Base-by-base conservation (phyloP, 2,113 vertebrate genomes). In the Triplophysa rosa region DNA sequence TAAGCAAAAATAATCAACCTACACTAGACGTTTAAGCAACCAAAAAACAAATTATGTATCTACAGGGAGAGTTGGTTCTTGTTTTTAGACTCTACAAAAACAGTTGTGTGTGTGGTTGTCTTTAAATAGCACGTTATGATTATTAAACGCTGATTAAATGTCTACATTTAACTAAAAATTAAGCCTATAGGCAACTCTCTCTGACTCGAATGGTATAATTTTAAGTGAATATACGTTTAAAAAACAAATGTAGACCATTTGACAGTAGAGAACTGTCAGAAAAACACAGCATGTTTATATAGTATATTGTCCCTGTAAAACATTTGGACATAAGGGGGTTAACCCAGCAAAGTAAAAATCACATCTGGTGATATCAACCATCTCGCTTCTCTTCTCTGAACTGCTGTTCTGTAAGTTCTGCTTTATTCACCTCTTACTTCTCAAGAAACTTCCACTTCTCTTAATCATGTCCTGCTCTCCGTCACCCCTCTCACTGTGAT, bases 341-440 rank as follows among this genome's bases (percentile, higher is more conserved):
- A 69, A 54, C 24, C 9, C 23, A 24, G 14, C 16, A 3, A 16
- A 54, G 24, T 47, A 26, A 68, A 69, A 19, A 47, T 49, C 3
- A 68, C 16, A 40, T 45, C 56, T 63, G 58, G 49, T 40, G 8
- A 19, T 74, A 23, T 19, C 37, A 42, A 13, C 21, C 17, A 16
- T 21, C 16, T 49, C n/a, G 42, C 47, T 42, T 79, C 67, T 66
- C 21, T 16, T 72, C 49, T 58, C 40, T 82, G n/a, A 63, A 19
- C 61, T 16, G 45, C 70, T 76, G 66, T 74, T 62, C 77, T 68
- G 76, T 72, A 78, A 79, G 84, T 84, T 79, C 49, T 47, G 10
- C 26, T n/a, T 78, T 45, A 24, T 37, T 13, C 19, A 6, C 21
- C 1, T 64, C 54, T 26, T 24, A 33, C 8, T 56, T 71, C 26